Base-by-base conservation (phyloP, 2,888 invertebrate species). In the Teinopalpus imperialis region DNA sequence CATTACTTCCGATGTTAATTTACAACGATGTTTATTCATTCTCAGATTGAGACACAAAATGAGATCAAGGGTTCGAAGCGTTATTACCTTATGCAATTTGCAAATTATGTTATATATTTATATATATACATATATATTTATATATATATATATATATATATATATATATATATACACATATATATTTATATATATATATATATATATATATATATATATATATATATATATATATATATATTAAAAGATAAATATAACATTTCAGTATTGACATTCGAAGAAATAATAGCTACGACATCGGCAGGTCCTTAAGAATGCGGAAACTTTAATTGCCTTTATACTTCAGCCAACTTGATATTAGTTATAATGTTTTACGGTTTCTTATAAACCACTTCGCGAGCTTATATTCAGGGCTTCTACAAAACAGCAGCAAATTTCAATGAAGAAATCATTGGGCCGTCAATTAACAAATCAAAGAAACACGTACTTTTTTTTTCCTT, bases 381-480 rank as follows among this genome's bases (percentile, higher is more conserved):
- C 23, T 35, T 23, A 35, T 13, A 35, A 35, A 23, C n/a, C 13
- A 8, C 1, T 3, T 18, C 32, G 32, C n/a, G 14, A 5, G 18
- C 9, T 9, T n/a, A n/a, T 27, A 13, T n/a, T 30, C 30, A 9
- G 13, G 4, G n/a, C 42, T 9, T 42, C 5, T 18, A 20, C 42
- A 42, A 34, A 32, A 31, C 42, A 7, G 32, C 26, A 34, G 12
- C 8, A 41, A 32, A 26, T 32, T 24, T 24, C 24, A 14, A n/a
- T 41, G 24, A 32, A 26, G 26, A 32, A 41, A 32, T 10, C 3
- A 14, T 23, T 31, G 32, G 24, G 7, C n/a, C 20, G 32, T 3
- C 42, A 18, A 8, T 12, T n/a, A 12, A 41, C 18, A 32, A 24
- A 27, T 27, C 16, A 37, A 26, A 27, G 18, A 26, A 27, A 26